Conservation (phyloP, 2,888 invertebrate genomes). For the Hetaerina titia region DNA sequence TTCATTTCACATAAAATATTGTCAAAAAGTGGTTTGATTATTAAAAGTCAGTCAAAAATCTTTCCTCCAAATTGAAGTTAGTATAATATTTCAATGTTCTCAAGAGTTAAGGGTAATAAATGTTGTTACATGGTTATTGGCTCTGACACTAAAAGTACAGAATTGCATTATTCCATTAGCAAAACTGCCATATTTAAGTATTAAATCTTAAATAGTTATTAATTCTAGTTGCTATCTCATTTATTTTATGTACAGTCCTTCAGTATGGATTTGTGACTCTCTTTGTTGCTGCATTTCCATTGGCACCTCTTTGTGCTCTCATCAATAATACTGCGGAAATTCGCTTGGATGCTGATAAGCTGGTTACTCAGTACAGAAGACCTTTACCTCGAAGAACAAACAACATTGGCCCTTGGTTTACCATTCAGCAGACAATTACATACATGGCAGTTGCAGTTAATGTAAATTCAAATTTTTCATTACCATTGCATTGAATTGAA, state of each 20-base stretch:
- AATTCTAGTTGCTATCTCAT: neutral
- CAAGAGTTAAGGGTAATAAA: no score
- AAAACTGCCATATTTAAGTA: no score
- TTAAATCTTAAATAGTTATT: no score
- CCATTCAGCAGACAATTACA: slow-evolving; percentile 68
- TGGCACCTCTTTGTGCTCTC: slow-evolving; percentile 83
- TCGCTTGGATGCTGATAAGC: slow-evolving; percentile 72
- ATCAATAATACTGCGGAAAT: slow-evolving; percentile 83
- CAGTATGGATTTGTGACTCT: slow-evolving; percentile 84
- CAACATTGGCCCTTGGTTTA: slow-evolving; percentile 69
- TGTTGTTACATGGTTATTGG: no score
- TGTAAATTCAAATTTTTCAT: slow-evolving; percentile 55
- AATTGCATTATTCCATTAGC: no score
- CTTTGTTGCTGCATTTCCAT: slow-evolving; percentile 83
- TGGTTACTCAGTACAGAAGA: slow-evolving; percentile 67
- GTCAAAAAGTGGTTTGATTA: no score
- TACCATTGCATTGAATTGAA: neutral
- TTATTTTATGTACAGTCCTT: slow-evolving; percentile 77
- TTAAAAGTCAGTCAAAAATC: no score
- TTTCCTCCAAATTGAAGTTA: no score
- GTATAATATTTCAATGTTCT: no score
- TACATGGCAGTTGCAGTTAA: slow-evolving; percentile 69
- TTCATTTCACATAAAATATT: no score
- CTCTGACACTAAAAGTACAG: no score
- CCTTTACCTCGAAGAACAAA: slow-evolving; percentile 68